Conservation (phyloP, 2,888 invertebrate genomes). For the Bugulina stolonifera region DNA sequence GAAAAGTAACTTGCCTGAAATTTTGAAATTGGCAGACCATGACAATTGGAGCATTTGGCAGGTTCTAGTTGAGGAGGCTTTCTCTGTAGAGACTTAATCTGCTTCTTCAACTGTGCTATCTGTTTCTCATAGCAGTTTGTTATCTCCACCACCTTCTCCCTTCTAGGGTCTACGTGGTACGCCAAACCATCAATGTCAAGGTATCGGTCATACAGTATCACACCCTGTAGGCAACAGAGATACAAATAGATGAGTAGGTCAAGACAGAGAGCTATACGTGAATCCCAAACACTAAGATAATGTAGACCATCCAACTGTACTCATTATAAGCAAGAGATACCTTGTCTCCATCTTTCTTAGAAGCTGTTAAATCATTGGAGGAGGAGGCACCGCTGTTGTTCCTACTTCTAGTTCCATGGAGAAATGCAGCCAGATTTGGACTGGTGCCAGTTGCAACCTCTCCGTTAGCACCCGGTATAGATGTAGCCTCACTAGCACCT, state of each 20-base stretch:
- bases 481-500: too few species aligned
- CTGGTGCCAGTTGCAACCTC: not conserved
- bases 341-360: too few species aligned
- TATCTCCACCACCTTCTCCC: slow-evolving; percentile 73
- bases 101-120: slow-evolving; percentile 65
- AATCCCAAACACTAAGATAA: too few species aligned
- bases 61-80: not conserved
- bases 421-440: not conserved
- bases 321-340: too few species aligned
- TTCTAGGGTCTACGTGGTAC: slow-evolving; percentile 66
- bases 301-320: too few species aligned
- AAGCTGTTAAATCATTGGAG: too few species aligned
- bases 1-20: not conserved
- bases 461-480: too few species aligned
- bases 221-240: not conserved
- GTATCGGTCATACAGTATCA: slow-evolving; percentile 31
- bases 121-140: slow-evolving; percentile 58
- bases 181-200: slow-evolving; percentile 63
- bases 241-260: too few species aligned
- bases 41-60: not conserved
- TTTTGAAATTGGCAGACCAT: not conserved
- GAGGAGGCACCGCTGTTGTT: slow-evolving; percentile 20
- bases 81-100: not conserved
- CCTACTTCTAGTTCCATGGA: not conserved
- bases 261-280: too few species aligned